Percentiles rank a stretch among this genome's conserved stretches.
These are phyloP conservation scores for Myotis planiceps DNA, from an alignment of 2,797 vertebrate species.

Conservation along the genomic window DNA sequence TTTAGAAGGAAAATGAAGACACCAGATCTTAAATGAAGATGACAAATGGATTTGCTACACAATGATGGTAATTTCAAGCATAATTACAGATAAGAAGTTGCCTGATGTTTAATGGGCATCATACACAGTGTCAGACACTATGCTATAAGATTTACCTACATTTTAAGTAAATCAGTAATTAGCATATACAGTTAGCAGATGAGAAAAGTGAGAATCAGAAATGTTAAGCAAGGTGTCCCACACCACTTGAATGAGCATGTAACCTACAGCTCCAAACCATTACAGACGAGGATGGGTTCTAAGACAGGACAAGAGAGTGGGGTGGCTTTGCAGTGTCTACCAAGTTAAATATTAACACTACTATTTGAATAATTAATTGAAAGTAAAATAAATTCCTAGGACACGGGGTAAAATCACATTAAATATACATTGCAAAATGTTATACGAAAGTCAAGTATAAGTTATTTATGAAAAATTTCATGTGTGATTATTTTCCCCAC, in stretches of 20 bases:
- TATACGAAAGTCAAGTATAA: background rate
- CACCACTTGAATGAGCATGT: background rate
- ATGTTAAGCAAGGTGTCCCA: background rate
- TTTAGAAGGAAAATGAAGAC: background rate
- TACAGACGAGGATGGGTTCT: background rate
- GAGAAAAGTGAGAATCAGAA: background rate
- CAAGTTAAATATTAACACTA: background rate
- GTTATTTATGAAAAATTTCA: conserved; percentile 11
- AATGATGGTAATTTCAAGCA: background rate
- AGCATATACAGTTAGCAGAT: background rate
- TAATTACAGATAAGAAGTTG: background rate
- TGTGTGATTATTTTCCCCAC: background rate
- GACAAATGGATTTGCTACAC: background rate
- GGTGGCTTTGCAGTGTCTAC: background rate
- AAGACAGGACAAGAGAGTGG: background rate
- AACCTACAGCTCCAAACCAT: background rate
- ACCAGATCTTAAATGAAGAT: background rate
- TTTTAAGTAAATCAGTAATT: background rate
- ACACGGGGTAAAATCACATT: background rate
- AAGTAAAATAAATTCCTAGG: background rate
- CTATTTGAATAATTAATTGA: background rate
- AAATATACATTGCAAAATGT: conserved; percentile 33
- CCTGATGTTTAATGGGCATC: background rate
- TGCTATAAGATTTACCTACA: background rate
- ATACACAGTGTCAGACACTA: accelerated